phyloP scores from a whole-genome alignment of 2,797 vertebrate genomes.

The Mus spretus region DNA sequence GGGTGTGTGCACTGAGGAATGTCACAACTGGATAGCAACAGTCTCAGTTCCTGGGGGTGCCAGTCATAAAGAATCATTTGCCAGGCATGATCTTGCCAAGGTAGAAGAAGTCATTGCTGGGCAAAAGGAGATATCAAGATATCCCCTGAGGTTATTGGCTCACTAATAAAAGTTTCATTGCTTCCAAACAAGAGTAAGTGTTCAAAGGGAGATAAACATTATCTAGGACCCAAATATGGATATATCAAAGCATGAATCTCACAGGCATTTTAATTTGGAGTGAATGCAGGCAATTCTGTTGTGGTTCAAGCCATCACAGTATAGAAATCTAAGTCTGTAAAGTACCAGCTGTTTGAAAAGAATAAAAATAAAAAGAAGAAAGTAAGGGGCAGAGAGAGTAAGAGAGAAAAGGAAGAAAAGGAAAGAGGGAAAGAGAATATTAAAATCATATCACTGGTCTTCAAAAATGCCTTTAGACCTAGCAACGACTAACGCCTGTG shows the following conservation, averaged over 20 bases:
- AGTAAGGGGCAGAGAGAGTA: neutral
- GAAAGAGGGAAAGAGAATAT: neutral
- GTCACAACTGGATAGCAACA: rapidly evolving
- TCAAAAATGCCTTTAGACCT: neutral
- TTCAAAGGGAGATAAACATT: neutral
- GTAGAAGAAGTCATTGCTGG: neutral
- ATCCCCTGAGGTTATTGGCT: neutral
- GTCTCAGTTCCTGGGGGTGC: neutral
- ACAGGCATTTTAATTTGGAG: neutral
- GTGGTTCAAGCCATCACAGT: neutral
- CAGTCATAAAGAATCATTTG: neutral
- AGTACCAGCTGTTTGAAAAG: neutral
- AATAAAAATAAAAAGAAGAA: neutral
- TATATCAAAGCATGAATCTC: neutral
- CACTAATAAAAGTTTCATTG: neutral
- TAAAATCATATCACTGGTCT: neutral
- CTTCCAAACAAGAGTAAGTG: neutral
- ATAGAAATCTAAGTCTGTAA: neutral
- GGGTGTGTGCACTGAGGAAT: no score
- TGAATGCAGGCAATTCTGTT: neutral
- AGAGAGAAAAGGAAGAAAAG: neutral
- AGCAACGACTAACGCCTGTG: no score
- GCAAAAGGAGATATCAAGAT: neutral
- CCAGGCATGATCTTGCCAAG: neutral
- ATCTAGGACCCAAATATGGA: neutral